Evolutionary conservation across 2,113 vertebrate genomes (phyloP), one percentile per base, ranked within the genome.

Genomic region (Polyodon spathula): DNA sequence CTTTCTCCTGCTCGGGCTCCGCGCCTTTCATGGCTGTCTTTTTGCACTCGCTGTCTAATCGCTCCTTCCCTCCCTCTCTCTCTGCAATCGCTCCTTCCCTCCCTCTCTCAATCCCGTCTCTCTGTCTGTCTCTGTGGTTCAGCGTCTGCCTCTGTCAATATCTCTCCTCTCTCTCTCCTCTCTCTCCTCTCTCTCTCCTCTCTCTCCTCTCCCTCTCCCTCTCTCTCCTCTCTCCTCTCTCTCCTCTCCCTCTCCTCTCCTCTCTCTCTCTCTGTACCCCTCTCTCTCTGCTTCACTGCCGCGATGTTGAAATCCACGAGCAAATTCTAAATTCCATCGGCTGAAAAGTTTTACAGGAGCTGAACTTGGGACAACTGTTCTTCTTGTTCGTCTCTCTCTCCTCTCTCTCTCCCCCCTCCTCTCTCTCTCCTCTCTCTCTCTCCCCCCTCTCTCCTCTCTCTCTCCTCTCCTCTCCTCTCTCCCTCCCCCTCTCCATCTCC

Each of bases 71-170:
- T n/a, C n/a, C n/a, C n/a, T n/a, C n/a, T n/a, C n/a, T 27, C 52
- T 8, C 14, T 56, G 27, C 37, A 39, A 38, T 51, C 42, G 14
- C 51, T 62, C 50, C 51, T 40, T 41, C 37, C 46, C 16, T 48
- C 14, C 43, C 11, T 17, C 8, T 16, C 39, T 43, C 5, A 6
- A 1, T 42, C 40, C 54, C 37, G 40, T 44, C 40, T 8, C 44
- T 6, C 52, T 51, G 58, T 40, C 46, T 8, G 65, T 68, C 69
- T 71, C 58, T 48, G 58, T 59, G 48, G 55, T 14, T 61, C 78
- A 75, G 40, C 75, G 63, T 78, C 86, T 81, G 84, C 86, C 84
- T 86, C 64, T 43, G 66, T 60, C 66, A 72, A 65, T 71, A 67
- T 52, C 14, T 39, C 10, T 39, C 48, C 43, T 16, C 10, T 55